Conservation (phyloP, 2,113 vertebrate genomes). For the Lepisosteus oculatus region DNA sequence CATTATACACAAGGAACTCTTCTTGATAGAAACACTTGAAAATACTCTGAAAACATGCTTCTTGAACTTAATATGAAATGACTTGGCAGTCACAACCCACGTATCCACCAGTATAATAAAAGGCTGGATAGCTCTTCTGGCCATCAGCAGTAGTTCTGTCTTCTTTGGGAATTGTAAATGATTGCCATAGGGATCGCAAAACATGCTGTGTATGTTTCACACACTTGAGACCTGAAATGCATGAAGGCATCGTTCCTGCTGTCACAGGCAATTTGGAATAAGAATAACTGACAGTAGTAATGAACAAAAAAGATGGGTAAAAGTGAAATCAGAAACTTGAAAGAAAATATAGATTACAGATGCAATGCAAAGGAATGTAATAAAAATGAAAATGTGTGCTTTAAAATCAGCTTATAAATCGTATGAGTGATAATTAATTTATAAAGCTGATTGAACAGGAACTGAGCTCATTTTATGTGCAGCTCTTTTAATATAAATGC, state of each 20-base stretch:
- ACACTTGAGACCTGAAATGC: not conserved
- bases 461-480: conserved; percentile 49
- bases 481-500: conserved; percentile 64
- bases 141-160: not conserved
- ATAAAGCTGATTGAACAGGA: conserved; percentile 49
- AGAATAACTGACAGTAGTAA: not conserved
- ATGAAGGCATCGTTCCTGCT: not conserved
- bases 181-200: not conserved
- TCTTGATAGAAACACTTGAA: too few relatives aligned
- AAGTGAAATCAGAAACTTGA: too few relatives aligned
- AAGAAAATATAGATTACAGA: too few relatives aligned
- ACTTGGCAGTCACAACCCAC: too few relatives aligned
- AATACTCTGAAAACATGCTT: too few relatives aligned
- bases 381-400: conserved; percentile 55
- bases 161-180: not conserved
- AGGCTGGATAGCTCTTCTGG: not conserved
- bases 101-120: too few relatives aligned
- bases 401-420: conserved; percentile 56
- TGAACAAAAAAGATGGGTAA: not conserved
- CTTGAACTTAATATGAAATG: too few relatives aligned
- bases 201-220: not conserved
- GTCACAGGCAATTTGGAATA: not conserved
- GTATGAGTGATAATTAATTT: conserved; percentile 67
- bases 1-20: too few relatives aligned
- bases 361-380: conserved; percentile 23